Evolutionary conservation across 2,797 vertebrate genomes (phyloP), one percentile per base, ranked within the genome.

Genomic region (Channallabes apus): DNA sequence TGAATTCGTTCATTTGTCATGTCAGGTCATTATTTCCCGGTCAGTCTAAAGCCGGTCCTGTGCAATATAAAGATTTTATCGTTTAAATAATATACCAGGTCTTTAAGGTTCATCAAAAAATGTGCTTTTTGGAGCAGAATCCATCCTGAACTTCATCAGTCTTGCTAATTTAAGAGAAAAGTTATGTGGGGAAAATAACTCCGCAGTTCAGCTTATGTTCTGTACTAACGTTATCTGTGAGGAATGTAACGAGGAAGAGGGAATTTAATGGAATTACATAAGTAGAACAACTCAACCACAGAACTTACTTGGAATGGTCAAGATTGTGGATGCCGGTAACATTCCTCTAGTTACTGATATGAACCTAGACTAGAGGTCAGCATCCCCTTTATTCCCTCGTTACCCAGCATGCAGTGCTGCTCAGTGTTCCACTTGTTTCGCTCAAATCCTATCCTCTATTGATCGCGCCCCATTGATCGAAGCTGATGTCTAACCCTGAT

Each of bases 391-490:
- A 77, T 38, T 68, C 35, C 61, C 41, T 75, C 20, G 9, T 86
- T 75, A 73, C 51, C 82, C 82, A 81, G 58, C 41, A 80, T 80
- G 46, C 82, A 58, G 7, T 17, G 24, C 51, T 61, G 65, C 46
- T 18, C 68, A 29, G 54, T 69, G 38, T 82, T 17, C 58, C 29
- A 18, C 59, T 59, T 29, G 54, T 35, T 35, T 79, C 58, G 20
- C 85, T 85, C 80, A 90, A 89, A 92, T 91, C 89, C 86, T 91
- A 93, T 93, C 84, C 81, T 90, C 90, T 93, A 95, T 95, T 94
- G 94, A 95, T 95, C 92, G 92, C 46, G 88, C 88, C 89, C 82
- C 93, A 95, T 94, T 94, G 95, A 96, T 95, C 92, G 92, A 92
- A 93, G 93, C 90, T 94, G 94, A 95, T 93, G 93, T 93, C 91